Evolutionary conservation across 2,113 vertebrate species (phyloP).

Genomic region (Theristicus caerulescens): DNA sequence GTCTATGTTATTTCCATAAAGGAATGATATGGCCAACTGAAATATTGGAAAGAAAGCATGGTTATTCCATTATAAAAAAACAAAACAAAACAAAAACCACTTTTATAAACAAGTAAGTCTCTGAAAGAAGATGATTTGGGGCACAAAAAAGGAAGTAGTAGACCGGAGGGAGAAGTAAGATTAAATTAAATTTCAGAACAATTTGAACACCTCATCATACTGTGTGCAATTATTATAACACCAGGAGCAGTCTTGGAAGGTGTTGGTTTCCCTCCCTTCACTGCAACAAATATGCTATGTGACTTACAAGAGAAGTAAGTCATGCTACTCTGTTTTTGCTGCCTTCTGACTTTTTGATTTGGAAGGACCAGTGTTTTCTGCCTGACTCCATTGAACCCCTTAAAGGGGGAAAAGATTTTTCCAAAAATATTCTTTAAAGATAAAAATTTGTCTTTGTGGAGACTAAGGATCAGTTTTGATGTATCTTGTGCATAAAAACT

Average conservation of each 20-base stretch:
- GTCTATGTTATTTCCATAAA: background rate
- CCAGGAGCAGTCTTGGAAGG: background rate
- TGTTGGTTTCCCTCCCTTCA: background rate
- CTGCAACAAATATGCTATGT: background rate
- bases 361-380: background rate
- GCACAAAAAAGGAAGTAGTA: background rate
- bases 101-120: background rate
- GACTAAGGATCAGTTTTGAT: background rate
- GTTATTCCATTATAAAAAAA: background rate
- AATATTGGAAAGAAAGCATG: background rate
- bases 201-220: background rate
- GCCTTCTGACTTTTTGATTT: background rate
- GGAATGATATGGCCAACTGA: background rate
- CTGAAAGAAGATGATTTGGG: background rate
- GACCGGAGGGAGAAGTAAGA: background rate
- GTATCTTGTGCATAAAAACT: background rate
- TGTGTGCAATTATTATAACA: background rate
- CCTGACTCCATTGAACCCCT: background rate
- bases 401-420: background rate
- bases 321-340: background rate
- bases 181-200: background rate
- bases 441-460: background rate
- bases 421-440: background rate
- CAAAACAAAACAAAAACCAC: accelerated
- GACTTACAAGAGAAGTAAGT: background rate